Evolutionary conservation across 2,888 invertebrate species (phyloP).

Genomic region (Syritta pipiens): DNA sequence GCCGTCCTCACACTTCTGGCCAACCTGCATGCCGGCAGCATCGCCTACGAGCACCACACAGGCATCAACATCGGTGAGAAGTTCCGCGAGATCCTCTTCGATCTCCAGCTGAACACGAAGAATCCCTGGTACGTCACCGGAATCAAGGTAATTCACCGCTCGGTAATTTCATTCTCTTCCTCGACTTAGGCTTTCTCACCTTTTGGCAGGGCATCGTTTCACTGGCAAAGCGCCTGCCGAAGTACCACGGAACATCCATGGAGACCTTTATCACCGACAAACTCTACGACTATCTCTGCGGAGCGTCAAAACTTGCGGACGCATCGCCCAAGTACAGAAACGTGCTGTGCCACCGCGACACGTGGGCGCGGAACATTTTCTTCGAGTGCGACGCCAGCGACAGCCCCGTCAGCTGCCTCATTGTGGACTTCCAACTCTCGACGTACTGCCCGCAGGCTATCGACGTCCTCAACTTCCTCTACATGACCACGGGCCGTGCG

Average conservation of each 20-base stretch:
- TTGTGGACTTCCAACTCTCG: slow-evolving; percentile 82
- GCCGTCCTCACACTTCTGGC: slow-evolving; percentile 72
- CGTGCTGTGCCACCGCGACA: slow-evolving; percentile 79
- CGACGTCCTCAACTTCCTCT: slow-evolving; percentile 80
- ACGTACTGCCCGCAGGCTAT: slow-evolving; percentile 81
- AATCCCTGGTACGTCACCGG: slow-evolving; percentile 74
- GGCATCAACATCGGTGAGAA: slow-evolving; percentile 71
- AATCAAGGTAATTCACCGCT: slow-evolving; percentile 70
- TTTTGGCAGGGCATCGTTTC: slow-evolving; percentile 72
- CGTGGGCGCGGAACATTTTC: slow-evolving; percentile 78
- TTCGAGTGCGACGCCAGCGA: slow-evolving; percentile 71
- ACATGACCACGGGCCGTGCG: slow-evolving; percentile 77
- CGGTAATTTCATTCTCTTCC: no score
- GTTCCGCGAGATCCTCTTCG: slow-evolving; percentile 70
- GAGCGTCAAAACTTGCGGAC: slow-evolving; percentile 66
- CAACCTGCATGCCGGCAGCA: slow-evolving; percentile 73
- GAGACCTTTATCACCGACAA: slow-evolving; percentile 71
- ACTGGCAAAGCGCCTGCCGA: slow-evolving; percentile 72
- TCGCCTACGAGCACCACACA: slow-evolving; percentile 73
- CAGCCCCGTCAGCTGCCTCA: slow-evolving; percentile 78
- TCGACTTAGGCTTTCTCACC: neutral
- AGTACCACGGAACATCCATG: slow-evolving; percentile 71
- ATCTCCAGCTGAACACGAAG: slow-evolving; percentile 70
- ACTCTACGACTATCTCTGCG: slow-evolving; percentile 70
- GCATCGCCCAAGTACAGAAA: slow-evolving; percentile 77